Conservation (phyloP, 1,140 invertebrate genomes). For the Phymastichus coffea region DNA sequence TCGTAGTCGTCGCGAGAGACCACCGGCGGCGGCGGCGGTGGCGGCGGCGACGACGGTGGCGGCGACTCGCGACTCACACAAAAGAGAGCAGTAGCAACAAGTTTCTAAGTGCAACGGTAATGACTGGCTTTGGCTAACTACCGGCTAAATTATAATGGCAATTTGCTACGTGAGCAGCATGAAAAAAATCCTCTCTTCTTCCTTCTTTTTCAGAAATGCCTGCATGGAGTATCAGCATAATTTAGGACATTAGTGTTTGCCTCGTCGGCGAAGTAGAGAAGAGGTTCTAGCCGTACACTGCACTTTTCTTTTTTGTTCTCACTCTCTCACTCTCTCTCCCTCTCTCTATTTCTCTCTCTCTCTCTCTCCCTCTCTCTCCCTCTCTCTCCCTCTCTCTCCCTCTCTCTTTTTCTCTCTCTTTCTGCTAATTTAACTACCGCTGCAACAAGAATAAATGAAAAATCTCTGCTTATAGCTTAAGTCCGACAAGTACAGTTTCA, state of each 20-base stretch:
- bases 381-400: no score
- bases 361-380: no score
- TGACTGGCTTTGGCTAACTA: constrained; percentile 8
- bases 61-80: neutral
- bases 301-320: neutral
- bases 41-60: no score
- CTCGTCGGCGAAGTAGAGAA: neutral
- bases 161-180: no score
- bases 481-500: no score
- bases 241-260: neutral
- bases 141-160: constrained; percentile 14
- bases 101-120: constrained; percentile 15
- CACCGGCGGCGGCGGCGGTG: neutral
- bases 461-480: no score
- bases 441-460: no score
- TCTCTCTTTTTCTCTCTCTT: no score
- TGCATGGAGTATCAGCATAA: neutral
- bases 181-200: neutral
- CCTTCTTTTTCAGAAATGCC: no score
- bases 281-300: neutral
- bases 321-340: neutral
- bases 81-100: constrained; percentile 1
- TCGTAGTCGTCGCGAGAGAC: neutral
- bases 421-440: no score
- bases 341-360: no score